Percentiles rank a stretch among this genome's conserved stretches.
These are phyloP conservation scores for Musca vetustissima DNA, from an alignment of 1,140 invertebrate genomes.

Conservation along the genomic window DNA sequence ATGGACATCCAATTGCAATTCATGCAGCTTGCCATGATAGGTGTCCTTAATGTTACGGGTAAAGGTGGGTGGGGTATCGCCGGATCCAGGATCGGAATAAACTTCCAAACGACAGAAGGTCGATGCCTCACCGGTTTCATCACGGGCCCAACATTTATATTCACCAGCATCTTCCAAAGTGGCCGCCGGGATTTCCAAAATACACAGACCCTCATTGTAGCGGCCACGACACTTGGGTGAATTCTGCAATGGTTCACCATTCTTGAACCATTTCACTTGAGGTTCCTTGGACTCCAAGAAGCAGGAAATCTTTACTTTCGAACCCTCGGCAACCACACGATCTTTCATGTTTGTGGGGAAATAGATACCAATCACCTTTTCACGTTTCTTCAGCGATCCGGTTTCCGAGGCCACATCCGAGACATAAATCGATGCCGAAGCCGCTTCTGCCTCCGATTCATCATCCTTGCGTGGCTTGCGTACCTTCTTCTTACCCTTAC, in stretches of 20 bases:
- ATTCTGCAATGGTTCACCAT: conserved; percentile 57
- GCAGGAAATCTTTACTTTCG: conserved; percentile 80
- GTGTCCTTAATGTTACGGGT: conserved; percentile 61
- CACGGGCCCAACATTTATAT: conserved; percentile 68
- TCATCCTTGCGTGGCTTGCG: conserved; percentile 29
- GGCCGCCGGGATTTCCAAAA: conserved; percentile 63
- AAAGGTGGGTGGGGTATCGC: conserved; percentile 52
- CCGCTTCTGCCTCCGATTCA: conserved; percentile 37
- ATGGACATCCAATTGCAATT: conserved; percentile 75
- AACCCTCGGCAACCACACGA: conserved; percentile 72
- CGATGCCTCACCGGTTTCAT: conserved; percentile 52
- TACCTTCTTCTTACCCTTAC: conserved; percentile 38
- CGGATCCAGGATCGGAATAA: conserved; percentile 45
- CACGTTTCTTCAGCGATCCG: conserved; percentile 49
- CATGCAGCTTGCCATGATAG: conserved; percentile 68
- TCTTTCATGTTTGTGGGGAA: conserved; percentile 64
- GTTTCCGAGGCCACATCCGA: conserved; percentile 46
- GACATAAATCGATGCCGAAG: conserved; percentile 39
- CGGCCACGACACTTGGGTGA: conserved; percentile 60
- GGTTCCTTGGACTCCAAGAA: conserved; percentile 78
- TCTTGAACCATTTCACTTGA: conserved; percentile 75
- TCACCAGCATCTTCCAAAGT: conserved; percentile 61
- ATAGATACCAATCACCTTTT: conserved; percentile 51
- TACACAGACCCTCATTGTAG: conserved; percentile 65
- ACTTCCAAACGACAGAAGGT: conserved; percentile 50